These are phyloP conservation scores for Eupithecia tripunctaria DNA, from an alignment of 2,888 invertebrate species.

Conservation along the genomic window DNA sequence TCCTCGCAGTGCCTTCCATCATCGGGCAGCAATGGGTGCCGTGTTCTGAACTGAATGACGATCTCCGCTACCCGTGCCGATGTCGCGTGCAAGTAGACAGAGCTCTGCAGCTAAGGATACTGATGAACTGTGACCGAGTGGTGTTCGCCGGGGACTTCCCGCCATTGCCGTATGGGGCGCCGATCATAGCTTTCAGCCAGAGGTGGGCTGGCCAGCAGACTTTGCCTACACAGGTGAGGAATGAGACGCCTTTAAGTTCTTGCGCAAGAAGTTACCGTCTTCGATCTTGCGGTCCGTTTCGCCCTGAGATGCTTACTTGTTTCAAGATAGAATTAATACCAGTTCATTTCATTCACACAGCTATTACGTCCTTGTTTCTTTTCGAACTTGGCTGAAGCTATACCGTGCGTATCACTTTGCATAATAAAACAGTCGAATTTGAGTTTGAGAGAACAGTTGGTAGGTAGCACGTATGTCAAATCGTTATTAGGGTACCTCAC, in stretches of 20 bases:
- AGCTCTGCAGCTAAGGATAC: slow-evolving; percentile 80
- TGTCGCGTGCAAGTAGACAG: slow-evolving; percentile 81
- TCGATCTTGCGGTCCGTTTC: no score
- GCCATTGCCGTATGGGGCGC: slow-evolving; percentile 90
- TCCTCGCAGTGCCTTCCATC: slow-evolving; percentile 62
- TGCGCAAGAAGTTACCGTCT: not conserved
- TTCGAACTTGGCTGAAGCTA: no score
- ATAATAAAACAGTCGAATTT: no score
- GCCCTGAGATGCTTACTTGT: no score
- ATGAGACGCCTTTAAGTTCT: not conserved
- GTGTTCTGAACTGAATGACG: slow-evolving; percentile 90
- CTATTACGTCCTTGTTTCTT: no score
- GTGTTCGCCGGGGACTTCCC: slow-evolving; percentile 92
- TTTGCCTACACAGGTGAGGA: slow-evolving; percentile 89
- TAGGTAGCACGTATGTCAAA: no score
- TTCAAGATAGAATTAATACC: no score
- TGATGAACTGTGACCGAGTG: slow-evolving; percentile 92
- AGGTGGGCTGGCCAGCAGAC: slow-evolving; percentile 91
- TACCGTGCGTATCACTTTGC: no score
- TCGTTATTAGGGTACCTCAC: no score
- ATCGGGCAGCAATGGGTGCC: slow-evolving; percentile 86
- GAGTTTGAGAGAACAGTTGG: no score
- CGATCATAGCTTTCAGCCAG: slow-evolving; percentile 92
- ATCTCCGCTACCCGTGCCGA: slow-evolving; percentile 90
- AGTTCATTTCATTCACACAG: no score